Percentiles rank a stretch among this genome's conserved stretches.
These are phyloP conservation scores for Pipa parva DNA, from an alignment of 2,113 vertebrate species.

Conservation along the genomic window DNA sequence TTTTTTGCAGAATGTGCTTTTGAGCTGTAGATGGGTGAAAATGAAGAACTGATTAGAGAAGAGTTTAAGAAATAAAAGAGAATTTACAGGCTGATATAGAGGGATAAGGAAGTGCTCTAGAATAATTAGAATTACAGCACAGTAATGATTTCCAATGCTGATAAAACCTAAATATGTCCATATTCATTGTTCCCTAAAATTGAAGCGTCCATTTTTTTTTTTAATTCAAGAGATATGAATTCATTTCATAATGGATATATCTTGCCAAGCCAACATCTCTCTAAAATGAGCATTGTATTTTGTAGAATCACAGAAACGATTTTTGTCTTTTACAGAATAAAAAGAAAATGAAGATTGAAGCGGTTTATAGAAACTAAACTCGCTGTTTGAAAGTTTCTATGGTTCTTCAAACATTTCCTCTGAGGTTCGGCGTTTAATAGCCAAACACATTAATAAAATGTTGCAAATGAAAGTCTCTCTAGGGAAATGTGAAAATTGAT, in stretches of 20 bases:
- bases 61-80: conserved; percentile 20
- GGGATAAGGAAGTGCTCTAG: background rate
- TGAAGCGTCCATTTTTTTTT: conserved; percentile 28
- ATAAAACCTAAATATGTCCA: conserved; percentile 23
- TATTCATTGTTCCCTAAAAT: conserved; percentile 30
- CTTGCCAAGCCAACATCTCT: background rate
- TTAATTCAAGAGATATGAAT: background rate
- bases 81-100: background rate
- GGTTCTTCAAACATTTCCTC: background rate
- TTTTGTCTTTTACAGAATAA: background rate
- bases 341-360: background rate
- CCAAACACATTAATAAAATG: conserved; percentile 38
- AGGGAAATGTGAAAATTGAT: conserved; percentile 25
- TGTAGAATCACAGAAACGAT: background rate
- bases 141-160: conserved; percentile 10
- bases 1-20: no score
- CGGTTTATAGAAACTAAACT: background rate
- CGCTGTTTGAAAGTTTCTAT: conserved; percentile 6
- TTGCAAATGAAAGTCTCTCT: conserved; percentile 27
- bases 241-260: conserved; percentile 3
- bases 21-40: conserved; percentile 5
- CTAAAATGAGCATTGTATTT: background rate
- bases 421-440: conserved; percentile 30
- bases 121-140: background rate
- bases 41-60: conserved; percentile 15